A percentile compares a stretch with the other conserved stretches of the same genome.
Evolutionary conservation across 2,113 vertebrate species (phyloP).

Genomic region (Chiloscyllium plagiosum): DNA sequence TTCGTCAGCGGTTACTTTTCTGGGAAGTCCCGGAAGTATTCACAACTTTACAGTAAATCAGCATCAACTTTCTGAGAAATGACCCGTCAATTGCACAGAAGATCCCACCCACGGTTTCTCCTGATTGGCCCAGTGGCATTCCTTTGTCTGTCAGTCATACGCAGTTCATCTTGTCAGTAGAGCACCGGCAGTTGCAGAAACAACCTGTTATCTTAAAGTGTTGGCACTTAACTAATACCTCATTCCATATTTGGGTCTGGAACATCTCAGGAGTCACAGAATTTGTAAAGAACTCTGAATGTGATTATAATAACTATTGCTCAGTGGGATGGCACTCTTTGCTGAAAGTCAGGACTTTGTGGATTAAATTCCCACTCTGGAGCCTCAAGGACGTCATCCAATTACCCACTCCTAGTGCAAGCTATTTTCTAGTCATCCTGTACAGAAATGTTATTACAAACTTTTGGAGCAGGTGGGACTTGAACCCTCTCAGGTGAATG

Average conservation of each 20-base stretch:
- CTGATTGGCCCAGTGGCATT: not conserved
- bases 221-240: not conserved
- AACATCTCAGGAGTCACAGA: not conserved
- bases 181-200: not conserved
- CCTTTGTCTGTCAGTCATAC: not conserved
- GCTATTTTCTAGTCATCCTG: too few relatives aligned
- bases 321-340: not conserved
- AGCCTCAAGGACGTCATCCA: not conserved
- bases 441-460: too few relatives aligned
- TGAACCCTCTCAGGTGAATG: not conserved
- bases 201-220: not conserved
- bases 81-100: not conserved
- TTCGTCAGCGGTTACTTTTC: constrained; percentile 10
- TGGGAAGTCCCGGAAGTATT: constrained; percentile 13
- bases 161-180: too few relatives aligned
- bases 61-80: constrained; percentile 29
- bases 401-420: not conserved
- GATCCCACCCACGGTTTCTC: not conserved
- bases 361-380: not conserved
- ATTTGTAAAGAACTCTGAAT: not conserved
- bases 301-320: not conserved
- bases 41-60: constrained; percentile 19
- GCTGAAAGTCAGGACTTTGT: not conserved
- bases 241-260: not conserved
- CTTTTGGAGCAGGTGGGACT: too few relatives aligned